phyloP scores from a whole-genome alignment of 1,140 invertebrate species.

The Aradophagus sp. region DNA sequence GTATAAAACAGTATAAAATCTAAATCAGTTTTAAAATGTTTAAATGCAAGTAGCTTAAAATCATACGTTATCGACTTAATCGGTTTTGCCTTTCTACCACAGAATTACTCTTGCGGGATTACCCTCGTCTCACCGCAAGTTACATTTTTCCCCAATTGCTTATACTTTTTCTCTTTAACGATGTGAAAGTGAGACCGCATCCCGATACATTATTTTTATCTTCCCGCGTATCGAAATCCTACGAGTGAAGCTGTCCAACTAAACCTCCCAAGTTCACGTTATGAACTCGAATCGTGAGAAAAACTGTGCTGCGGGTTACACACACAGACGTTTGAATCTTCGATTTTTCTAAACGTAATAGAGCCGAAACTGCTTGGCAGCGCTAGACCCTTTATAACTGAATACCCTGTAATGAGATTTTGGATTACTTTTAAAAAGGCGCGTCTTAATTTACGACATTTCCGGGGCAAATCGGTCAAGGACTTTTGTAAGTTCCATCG shows the following conservation, averaged over 20 bases:
- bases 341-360: constrained; percentile 25
- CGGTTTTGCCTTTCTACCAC: too few species aligned
- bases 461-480: constrained; percentile 22
- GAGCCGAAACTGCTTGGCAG: constrained; percentile 12
- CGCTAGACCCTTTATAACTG: constrained; percentile 19
- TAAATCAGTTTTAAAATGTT: too few species aligned
- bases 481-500: constrained; percentile 16
- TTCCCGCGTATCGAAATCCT: constrained; percentile 11
- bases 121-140: constrained; percentile 12
- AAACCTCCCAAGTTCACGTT: constrained; percentile 20
- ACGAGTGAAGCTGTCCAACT: constrained; percentile 10
- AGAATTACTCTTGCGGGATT: constrained; percentile 30
- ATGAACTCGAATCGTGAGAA: constrained; percentile 30
- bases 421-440: constrained; percentile 24
- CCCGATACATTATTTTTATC: constrained; percentile 41
- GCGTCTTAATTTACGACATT: constrained; percentile 19
- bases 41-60: too few species aligned
- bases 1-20: too few species aligned
- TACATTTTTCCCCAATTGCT: constrained; percentile 32
- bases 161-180: constrained; percentile 47
- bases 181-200: constrained; percentile 39
- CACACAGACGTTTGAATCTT: constrained; percentile 20
- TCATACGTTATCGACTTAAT: too few species aligned
- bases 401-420: constrained; percentile 28
- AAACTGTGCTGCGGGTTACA: constrained; percentile 5